Evolutionary conservation across 2,113 vertebrate genomes (phyloP), one percentile per base, ranked within the genome.

Genomic region (Rattus rattus): DNA sequence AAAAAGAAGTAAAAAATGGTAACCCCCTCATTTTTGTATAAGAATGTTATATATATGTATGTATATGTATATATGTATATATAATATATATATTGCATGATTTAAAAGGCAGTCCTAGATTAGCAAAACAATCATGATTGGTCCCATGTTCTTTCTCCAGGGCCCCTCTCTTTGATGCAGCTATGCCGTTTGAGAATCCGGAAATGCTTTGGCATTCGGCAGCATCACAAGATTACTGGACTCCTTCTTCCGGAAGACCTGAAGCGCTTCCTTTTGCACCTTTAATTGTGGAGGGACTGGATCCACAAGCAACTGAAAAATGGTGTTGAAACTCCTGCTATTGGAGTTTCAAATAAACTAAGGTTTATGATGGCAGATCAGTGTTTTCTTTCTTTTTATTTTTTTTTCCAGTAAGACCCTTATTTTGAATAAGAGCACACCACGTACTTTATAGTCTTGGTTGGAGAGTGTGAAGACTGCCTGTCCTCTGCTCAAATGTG

Each of bases 151-250:
- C 63, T 98, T 94, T 97, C 97, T 97, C 69, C 97, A 99, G 99
- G 98, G 91, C 99, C 98, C 0, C 88, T 98, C 52, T 97, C 98
- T 96, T 98, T 99, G 96, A 99, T 98, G 98, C 99, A 99, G 96
- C 92, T 99, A 88, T 99, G 99, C 87, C 99, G 99, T 89, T 97
- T 99, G 83, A 96, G 96, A 97, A 98, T 99, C 97, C 98, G 99
- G 96, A 99, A 97, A 95, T 99, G 97, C 94, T 98, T 99, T 97
- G 98, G 99, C 95, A 97, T 97, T 94, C 97, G 96, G 70, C 99
- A 99, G 30, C 98, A 99, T 88, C 96, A 98, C 91, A 98, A 97
- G 91, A 99, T 99, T 97, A 79, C 79, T 20, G 92, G 75, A 80
- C 99, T 99, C 65, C 89, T 96, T 24, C 98, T 99, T 47, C 99